Base-by-base conservation (phyloP, 23 tunicate species). In the Ascidia mentula region DNA sequence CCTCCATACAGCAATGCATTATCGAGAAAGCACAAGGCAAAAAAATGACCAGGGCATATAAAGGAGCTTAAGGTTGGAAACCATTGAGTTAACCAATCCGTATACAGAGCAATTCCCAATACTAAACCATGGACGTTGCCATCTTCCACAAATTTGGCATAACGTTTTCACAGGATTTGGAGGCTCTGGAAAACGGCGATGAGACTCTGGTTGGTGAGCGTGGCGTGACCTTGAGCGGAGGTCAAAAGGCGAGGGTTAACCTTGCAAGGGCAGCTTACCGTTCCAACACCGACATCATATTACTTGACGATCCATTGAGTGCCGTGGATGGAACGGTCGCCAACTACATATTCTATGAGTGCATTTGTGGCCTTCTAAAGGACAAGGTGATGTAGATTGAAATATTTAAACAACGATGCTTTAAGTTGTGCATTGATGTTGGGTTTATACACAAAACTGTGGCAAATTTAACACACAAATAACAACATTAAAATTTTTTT, bases 191-290 rank as follows among this genome's bases (percentile, higher is more conserved):
- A 1, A n/a, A 83, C 39, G 93, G 97, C 0, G 99, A 96, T 59
- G 37, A 36, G 30, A 96, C 97, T 0, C 18, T 96, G 73, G 90
- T 96, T 32, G 99, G 99, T 5, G 65, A 53, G 65, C 65, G 65
- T 20, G 99, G 99, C 0, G 88, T 96, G 17, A 86, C 96, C 3
- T 60, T 96, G 36, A 89, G 95, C 75, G 99, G 99, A 18, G 99
- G 99, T 0, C 99, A 95, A 73, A 89, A 89, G 82, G 99, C 99
- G 0, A 40, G 99, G 37, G 82, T 95, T 3, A 90, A 88, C 59
- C 82, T 95, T 13, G 99, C 99, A 18, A 82, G 99, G 78, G 84
- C 83, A 15, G 95, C 84, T 30, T 95, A 95, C 65, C 77, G 87
- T 9, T 40, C 34, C 5, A 69, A 86, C 35, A 31, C 71, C 15